Percentiles rank a stretch among this genome's conserved stretches.
Evolutionary conservation across 2,888 invertebrate species (phyloP).

Genomic region (Andrena flavipes): DNA sequence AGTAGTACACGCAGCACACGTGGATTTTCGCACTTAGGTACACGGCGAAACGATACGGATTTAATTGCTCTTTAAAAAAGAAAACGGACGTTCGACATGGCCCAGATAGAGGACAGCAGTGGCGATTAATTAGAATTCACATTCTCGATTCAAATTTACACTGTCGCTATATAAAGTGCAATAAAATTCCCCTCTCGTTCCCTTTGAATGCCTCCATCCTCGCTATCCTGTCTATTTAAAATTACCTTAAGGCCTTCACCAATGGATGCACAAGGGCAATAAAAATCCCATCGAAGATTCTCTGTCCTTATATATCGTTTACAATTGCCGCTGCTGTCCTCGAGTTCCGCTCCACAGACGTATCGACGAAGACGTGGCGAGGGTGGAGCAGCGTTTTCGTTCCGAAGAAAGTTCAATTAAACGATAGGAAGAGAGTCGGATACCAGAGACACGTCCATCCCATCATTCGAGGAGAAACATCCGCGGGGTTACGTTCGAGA

Average conservation of each 20-base stretch:
- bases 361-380: constrained; percentile 18
- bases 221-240: too few relatives aligned
- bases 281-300: too few relatives aligned
- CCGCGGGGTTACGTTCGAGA: constrained; percentile 1
- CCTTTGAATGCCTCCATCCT: too few relatives aligned
- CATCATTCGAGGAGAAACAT: not conserved
- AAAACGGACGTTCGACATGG: constrained; percentile 27
- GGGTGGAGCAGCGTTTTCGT: not conserved
- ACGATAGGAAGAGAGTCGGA: constrained; percentile 4
- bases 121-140: constrained; percentile 6
- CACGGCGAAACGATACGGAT: constrained; percentile 56
- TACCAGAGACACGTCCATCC: constrained; percentile 18
- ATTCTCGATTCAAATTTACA: not conserved
- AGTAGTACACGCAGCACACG: constrained; percentile 66
- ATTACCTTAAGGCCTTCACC: too few relatives aligned
- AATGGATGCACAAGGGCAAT: too few relatives aligned
- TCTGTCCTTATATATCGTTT: too few relatives aligned
- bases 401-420: not conserved
- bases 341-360: constrained; percentile 14
- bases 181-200: not conserved
- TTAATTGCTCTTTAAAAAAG: constrained; percentile 34
- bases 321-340: constrained; percentile 28
- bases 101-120: constrained; percentile 37
- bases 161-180: not conserved
- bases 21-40: constrained; percentile 70